phyloP scores from a whole-genome alignment of 2,797 vertebrate genomes.

The Tenualosa ilisha region DNA sequence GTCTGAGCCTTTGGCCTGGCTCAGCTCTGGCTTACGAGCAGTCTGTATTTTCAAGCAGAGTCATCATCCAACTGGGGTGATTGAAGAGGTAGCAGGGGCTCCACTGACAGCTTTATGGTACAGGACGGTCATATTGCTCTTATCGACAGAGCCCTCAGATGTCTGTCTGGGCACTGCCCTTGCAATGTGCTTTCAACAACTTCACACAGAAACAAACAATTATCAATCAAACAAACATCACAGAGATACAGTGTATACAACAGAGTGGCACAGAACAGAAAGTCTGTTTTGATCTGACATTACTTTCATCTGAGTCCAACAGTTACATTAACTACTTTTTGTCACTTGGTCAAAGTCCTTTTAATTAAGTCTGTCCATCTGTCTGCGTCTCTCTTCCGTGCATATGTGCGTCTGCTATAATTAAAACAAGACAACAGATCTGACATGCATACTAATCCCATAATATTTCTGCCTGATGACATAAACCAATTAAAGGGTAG shows the following conservation, averaged over 20 bases:
- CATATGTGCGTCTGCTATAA: too few species aligned
- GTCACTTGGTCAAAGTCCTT: neutral
- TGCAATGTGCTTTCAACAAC: neutral
- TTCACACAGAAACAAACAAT: neutral
- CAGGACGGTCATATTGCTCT: neutral
- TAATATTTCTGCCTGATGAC: too few species aligned
- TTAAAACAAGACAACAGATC: too few species aligned
- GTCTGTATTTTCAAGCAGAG: neutral
- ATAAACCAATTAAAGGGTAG: too few species aligned
- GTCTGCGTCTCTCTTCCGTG: too few species aligned
- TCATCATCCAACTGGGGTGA: neutral
- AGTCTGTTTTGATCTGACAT: neutral
- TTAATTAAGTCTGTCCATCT: too few species aligned
- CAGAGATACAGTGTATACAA: neutral
- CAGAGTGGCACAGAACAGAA: neutral
- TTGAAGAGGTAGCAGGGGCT: neutral
- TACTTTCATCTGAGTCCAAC: neutral
- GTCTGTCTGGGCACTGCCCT: neutral
- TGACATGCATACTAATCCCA: too few species aligned
- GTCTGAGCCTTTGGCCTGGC: neutral
- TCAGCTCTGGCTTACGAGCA: neutral
- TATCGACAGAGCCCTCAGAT: neutral
- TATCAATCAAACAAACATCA: neutral
- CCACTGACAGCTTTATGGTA: neutral
- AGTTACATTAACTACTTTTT: neutral